These are phyloP conservation scores for Lindbergichthys nudifrons DNA, from an alignment of 2,797 vertebrate genomes.

Conservation along the genomic window DNA sequence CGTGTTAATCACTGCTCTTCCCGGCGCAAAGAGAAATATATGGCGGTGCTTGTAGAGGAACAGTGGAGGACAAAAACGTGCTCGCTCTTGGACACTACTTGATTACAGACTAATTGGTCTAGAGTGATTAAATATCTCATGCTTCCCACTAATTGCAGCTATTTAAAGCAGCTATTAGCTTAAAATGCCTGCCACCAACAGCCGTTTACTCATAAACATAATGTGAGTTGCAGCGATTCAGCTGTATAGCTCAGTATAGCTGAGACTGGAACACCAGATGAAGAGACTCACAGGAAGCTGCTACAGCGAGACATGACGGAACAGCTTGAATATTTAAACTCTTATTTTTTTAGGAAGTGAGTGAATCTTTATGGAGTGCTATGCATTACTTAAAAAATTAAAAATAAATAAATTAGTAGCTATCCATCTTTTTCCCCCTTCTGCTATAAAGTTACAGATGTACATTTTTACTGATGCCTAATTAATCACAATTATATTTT, in stretches of 20 bases:
- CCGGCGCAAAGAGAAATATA: constrained; percentile 80
- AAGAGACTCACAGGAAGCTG: constrained; percentile 18
- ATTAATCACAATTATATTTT: constrained; percentile 67
- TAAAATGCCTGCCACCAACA: constrained; percentile 98
- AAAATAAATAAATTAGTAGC: constrained; percentile 21
- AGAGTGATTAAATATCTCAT: constrained; percentile 99
- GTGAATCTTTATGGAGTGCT: constrained; percentile 6
- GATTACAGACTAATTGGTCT: constrained; percentile 98
- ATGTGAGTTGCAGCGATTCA: constrained; percentile 75
- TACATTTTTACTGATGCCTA: constrained; percentile 55
- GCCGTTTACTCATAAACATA: constrained; percentile 94
- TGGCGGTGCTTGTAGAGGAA: constrained; percentile 79
- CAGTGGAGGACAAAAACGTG: constrained; percentile 82
- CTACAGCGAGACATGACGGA: constrained; percentile 13
- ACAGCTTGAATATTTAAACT: constrained; percentile 14
- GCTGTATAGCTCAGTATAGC: constrained; percentile 54
- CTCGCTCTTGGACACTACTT: constrained; percentile 88
- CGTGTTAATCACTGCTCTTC: constrained; percentile 84
- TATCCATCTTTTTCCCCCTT: constrained; percentile 24
- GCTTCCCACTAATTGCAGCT: constrained; percentile 99
- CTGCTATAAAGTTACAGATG: constrained; percentile 56
- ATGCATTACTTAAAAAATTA: constrained; percentile 4
- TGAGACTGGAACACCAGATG: constrained; percentile 33
- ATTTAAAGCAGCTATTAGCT: constrained; percentile 96
- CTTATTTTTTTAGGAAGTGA: constrained; percentile 7